Percentiles rank a stretch among this genome's conserved stretches.
Evolutionary conservation across 2,888 invertebrate species (phyloP).

Genomic region (Physocephala rufipes): DNA sequence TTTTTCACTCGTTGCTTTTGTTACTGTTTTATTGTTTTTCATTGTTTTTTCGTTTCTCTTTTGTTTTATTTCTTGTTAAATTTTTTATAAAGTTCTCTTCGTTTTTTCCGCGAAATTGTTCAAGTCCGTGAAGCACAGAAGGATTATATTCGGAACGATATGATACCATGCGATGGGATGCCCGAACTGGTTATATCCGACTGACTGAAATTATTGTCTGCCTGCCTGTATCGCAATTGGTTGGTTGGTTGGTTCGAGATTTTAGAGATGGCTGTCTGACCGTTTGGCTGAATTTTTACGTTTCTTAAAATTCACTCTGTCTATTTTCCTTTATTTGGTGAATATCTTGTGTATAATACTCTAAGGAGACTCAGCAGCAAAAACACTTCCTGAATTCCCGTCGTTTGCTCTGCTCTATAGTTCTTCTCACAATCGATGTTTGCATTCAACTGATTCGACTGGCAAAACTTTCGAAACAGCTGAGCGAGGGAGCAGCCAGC

Average conservation of each 20-base stretch:
- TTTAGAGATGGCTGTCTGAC: constrained; percentile 20
- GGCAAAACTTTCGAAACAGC: constrained; percentile 50
- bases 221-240: background rate
- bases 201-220: constrained; percentile 14
- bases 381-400: background rate
- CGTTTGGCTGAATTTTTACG: constrained; percentile 18
- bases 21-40: constrained; percentile 6
- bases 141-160: background rate
- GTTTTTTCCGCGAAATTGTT: background rate
- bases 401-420: constrained; percentile 22
- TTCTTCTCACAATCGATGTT: constrained; percentile 41
- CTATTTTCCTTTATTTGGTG: constrained; percentile 25
- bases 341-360: constrained; percentile 5
- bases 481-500: constrained; percentile 43
- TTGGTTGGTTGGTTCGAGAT: background rate
- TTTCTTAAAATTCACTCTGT: constrained; percentile 18
- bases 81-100: constrained; percentile 12
- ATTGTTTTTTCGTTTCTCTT: background rate
- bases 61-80: constrained; percentile 7
- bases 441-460: constrained; percentile 41
- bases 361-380: constrained; percentile 16
- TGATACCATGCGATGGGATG: background rate
- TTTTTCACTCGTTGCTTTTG: constrained; percentile 3
- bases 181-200: constrained; percentile 1
- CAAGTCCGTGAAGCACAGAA: background rate